These are phyloP conservation scores for Catocala sponsa DNA, from an alignment of 2,888 invertebrate species.

Conservation along the genomic window DNA sequence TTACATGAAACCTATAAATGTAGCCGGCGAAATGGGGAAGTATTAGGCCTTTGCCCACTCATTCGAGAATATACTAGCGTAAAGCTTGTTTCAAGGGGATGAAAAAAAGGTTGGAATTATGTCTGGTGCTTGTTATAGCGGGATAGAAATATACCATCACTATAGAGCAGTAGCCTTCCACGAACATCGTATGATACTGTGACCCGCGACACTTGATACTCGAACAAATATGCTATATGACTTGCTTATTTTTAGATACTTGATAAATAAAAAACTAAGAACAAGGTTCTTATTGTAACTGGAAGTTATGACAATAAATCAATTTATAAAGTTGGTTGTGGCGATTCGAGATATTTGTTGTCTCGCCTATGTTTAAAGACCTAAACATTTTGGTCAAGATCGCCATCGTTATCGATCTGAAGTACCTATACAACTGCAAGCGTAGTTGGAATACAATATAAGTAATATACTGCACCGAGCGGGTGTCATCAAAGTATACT, in stretches of 20 bases:
- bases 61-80: no score
- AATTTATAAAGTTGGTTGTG: constrained; percentile 16
- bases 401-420: constrained; percentile 8
- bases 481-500: not conserved
- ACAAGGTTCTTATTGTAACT: constrained; percentile 41
- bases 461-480: not conserved
- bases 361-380: constrained; percentile 9
- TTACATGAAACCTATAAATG: no score
- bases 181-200: no score
- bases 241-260: constrained; percentile 12
- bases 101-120: constrained; percentile 3
- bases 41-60: no score
- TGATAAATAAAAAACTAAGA: constrained; percentile 29
- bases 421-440: constrained; percentile 3
- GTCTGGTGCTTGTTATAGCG: constrained; percentile 38
- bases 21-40: no score
- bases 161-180: not conserved
- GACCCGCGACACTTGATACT: not conserved
- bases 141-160: constrained; percentile 18
- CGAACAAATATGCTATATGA: constrained; percentile 8
- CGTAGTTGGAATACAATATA: constrained; percentile 7
- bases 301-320: constrained; percentile 44
- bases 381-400: constrained; percentile 2
- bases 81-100: not conserved
- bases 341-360: constrained; percentile 15